These are phyloP conservation scores for Drosophila setosimentum DNA, from an alignment of 2,888 invertebrate species.

Conservation along the genomic window DNA sequence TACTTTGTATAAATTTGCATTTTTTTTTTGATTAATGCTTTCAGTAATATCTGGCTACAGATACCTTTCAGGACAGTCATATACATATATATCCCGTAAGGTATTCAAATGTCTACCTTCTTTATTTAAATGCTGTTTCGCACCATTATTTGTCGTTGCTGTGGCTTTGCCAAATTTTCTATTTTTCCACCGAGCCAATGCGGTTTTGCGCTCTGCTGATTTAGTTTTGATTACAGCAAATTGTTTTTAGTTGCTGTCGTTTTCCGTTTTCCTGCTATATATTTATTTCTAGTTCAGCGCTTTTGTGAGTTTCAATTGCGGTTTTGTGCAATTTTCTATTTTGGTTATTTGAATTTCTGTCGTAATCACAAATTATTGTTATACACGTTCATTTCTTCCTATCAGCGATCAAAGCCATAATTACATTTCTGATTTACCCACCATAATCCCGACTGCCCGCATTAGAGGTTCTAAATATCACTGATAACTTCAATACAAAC, in stretches of 20 bases:
- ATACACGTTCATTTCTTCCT: conserved; percentile 23
- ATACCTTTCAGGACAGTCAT: neutral
- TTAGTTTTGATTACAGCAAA: conserved; percentile 79
- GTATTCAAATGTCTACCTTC: conserved; percentile 17
- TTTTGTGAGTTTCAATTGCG: conserved; percentile 55
- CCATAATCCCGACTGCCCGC: neutral
- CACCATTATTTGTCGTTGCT: conserved; percentile 34
- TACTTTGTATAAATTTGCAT: neutral
- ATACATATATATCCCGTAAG: neutral
- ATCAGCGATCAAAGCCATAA: conserved; percentile 46
- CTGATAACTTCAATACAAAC: conserved; percentile 61
- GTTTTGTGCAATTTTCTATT: conserved; percentile 39
- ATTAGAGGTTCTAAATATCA: conserved; percentile 38
- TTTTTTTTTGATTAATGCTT: neutral
- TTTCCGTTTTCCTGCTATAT: conserved; percentile 31
- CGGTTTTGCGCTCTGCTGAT: conserved; percentile 71
- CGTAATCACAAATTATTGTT: conserved; percentile 19
- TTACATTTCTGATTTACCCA: conserved; percentile 30
- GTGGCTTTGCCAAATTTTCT: conserved; percentile 28
- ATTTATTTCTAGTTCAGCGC: conserved; percentile 32
- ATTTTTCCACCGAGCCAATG: conserved; percentile 40
- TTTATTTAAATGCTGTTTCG: conserved; percentile 1
- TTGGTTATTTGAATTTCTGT: conserved; percentile 58
- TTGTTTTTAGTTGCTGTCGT: conserved; percentile 72
- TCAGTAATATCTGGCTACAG: neutral